Evolutionary conservation across 2,888 invertebrate genomes (phyloP), one percentile per base, ranked within the genome.

Genomic region (Metopia argyrocephala): DNA sequence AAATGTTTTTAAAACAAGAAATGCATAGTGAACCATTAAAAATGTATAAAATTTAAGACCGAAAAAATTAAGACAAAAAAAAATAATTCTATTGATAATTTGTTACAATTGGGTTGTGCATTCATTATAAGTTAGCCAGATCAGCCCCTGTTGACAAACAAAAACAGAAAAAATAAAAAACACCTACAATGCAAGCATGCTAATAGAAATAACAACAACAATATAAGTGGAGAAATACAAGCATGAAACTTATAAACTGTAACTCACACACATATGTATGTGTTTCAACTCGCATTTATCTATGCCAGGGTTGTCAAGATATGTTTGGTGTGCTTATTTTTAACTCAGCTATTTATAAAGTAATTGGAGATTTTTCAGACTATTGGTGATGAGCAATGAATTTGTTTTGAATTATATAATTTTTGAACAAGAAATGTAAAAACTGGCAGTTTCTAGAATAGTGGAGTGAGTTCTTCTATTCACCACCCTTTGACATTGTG

Each of bases 161-260:
- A 62, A 71, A 69, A 68, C 46, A 56, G 62, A 21, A 46, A n/a
- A 28, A 2, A 20, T 0, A n/a, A 46, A 23, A 59, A 3, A 59
- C 20, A 57, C 15, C 38, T 20, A 38, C 20, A 61, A 25, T 45
- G 12, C 20, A 31, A 2, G 31, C 25, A 45, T 25, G 23, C n/a
- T 23, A 56, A 56, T 56, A 18, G 28, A 56, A 25, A 18, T n/a
- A 28, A 59, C 65, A 70, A 65, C 56, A 70, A 66, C 50, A 70
- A 69, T 46, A 31, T n/a, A 62, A 57, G 27, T 27, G 52, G 27
- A 15, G 65, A 45, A 6, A 2, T 23, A 74, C 20, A 62, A 28
- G 52, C 64, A 73, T 65, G 86, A 86, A 84, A 83, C 85, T 84
- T 82, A 83, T 83, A 83, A 83, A 75, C 61, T 46, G 59, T 66